These are phyloP conservation scores for Oceanites oceanicus DNA, from an alignment of 2,113 vertebrate species.

Conservation along the genomic window DNA sequence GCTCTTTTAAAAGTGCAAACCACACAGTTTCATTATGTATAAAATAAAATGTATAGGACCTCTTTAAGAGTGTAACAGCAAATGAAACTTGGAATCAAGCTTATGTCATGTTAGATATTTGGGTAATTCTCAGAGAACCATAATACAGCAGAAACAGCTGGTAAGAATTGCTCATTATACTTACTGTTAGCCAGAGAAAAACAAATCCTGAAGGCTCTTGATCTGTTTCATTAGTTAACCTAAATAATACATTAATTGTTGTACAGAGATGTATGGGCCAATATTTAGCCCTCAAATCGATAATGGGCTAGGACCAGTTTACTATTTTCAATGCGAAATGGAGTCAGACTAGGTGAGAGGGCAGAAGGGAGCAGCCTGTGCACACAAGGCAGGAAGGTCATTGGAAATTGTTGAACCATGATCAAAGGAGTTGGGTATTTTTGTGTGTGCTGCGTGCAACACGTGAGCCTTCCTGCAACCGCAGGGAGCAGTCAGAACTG, in stretches of 20 bases:
- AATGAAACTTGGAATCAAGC: neutral
- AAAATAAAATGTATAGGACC: neutral
- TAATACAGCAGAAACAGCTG: neutral
- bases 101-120: neutral
- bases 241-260: neutral
- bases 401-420: neutral
- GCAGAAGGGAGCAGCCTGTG: neutral
- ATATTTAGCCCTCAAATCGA: neutral
- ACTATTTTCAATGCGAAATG: neutral
- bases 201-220: neutral
- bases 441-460: neutral
- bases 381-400: neutral
- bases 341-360: neutral
- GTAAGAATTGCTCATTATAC: neutral
- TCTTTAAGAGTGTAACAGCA: neutral
- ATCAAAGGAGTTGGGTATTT: neutral
- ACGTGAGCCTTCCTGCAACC: neutral
- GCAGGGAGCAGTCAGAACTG: neutral
- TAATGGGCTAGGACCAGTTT: neutral
- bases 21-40: neutral
- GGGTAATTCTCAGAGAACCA: neutral
- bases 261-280: neutral
- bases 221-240: neutral
- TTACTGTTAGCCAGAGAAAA: neutral
- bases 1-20: neutral